phyloP scores from a whole-genome alignment of 1,140 invertebrate species.

The Papilio dardanus region DNA sequence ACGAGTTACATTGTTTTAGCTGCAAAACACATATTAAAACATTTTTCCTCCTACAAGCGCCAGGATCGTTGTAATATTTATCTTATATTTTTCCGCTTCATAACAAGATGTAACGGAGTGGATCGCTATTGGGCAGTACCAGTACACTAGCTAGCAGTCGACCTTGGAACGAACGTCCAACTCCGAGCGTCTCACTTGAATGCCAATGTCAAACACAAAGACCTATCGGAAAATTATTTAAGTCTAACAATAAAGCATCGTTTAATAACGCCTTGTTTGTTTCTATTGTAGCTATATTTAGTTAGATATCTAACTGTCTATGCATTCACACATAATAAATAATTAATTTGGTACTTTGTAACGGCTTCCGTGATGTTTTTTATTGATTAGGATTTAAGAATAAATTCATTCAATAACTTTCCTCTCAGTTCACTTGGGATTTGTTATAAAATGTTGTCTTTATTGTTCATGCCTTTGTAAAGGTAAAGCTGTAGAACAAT shows the following conservation, averaged over 20 bases:
- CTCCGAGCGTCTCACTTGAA: slow-evolving; percentile 61
- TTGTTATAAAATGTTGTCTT: too few species aligned
- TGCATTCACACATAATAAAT: background rate
- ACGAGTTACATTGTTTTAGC: background rate
- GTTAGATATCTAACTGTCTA: background rate
- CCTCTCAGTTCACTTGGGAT: background rate
- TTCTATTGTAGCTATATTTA: slow-evolving; percentile 16
- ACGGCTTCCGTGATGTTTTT: background rate
- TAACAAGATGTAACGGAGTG: slow-evolving; percentile 38
- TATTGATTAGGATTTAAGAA: background rate
- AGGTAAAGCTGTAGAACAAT: too few species aligned
- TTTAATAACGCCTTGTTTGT: slow-evolving; percentile 2
- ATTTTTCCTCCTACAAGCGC: background rate
- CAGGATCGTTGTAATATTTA: background rate
- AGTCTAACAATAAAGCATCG: slow-evolving; percentile 19
- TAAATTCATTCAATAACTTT: background rate
- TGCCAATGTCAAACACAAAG: slow-evolving; percentile 60
- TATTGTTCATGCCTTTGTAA: too few species aligned
- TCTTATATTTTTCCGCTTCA: slow-evolving; percentile 2
- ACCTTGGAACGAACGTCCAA: slow-evolving; percentile 60
- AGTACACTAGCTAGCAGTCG: too few species aligned
- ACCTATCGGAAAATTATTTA: slow-evolving; percentile 36
- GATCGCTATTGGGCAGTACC: slow-evolving; percentile 49
- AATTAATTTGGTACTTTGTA: background rate
- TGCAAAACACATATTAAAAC: background rate